Evolutionary conservation across 2,113 vertebrate species (phyloP).

Genomic region (Syrrhaptes paradoxus): DNA sequence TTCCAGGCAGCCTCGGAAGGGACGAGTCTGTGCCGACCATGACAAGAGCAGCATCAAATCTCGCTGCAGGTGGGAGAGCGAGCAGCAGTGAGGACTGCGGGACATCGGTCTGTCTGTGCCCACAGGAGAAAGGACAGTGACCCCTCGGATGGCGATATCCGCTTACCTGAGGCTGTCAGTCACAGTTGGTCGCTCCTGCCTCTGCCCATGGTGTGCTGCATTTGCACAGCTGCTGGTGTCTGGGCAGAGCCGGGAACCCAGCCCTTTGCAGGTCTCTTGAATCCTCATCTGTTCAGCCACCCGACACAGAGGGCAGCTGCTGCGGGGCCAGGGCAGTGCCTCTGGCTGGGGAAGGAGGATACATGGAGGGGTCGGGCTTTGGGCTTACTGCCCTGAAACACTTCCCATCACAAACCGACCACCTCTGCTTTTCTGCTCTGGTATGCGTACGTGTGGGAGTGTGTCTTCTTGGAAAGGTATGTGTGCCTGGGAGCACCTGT

Average conservation of each 20-base stretch:
- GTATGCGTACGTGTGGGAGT: too few relatives aligned
- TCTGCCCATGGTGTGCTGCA: not conserved
- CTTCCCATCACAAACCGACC: not conserved
- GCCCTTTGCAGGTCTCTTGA: not conserved
- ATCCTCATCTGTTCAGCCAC: accelerated
- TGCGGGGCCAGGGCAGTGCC: not conserved
- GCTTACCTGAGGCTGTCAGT: not conserved
- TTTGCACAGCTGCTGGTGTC: not conserved
- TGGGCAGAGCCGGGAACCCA: not conserved
- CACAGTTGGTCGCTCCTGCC: accelerated
- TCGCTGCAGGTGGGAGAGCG: not conserved
- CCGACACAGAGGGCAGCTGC: not conserved
- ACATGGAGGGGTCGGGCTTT: too few relatives aligned
- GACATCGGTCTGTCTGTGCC: not conserved
- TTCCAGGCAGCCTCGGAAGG: not conserved
- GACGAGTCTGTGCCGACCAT: accelerated
- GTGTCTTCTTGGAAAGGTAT: not conserved
- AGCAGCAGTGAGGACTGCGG: accelerated
- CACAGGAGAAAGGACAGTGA: not conserved
- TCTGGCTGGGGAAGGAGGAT: not conserved
- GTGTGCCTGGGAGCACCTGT: not conserved
- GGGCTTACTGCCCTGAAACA: not conserved
- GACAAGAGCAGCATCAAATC: not conserved
- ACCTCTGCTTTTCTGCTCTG: not conserved
- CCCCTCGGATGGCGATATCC: accelerated